These are phyloP conservation scores for Pteruthius melanotis DNA, from an alignment of 2,113 vertebrate genomes.

Conservation along the genomic window DNA sequence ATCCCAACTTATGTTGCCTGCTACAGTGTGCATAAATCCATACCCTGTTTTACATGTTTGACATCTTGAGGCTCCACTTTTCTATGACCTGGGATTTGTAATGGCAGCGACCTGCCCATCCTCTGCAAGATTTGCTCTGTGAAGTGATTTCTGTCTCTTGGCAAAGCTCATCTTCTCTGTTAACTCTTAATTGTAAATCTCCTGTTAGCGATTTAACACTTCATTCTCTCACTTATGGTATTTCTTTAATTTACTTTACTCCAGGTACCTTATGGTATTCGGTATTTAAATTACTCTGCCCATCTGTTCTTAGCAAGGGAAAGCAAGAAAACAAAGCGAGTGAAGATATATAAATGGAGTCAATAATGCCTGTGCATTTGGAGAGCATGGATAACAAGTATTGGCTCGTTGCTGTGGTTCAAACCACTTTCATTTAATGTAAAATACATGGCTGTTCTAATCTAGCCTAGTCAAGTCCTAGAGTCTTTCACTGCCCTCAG, in stretches of 20 bases:
- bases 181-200: constrained; percentile 50
- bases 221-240: neutral
- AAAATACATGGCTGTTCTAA: neutral
- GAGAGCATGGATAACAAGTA: neutral
- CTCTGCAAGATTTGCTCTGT: neutral
- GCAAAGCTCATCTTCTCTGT: neutral
- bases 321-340: constrained; percentile 29
- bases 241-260: constrained; percentile 52
- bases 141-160: neutral
- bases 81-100: neutral
- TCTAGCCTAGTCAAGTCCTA: neutral
- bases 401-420: neutral
- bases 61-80: neutral
- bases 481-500: neutral
- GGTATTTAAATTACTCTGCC: constrained; percentile 28
- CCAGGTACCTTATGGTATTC: constrained; percentile 39
- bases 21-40: neutral
- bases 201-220: neutral
- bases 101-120: neutral
- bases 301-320: constrained; percentile 42
- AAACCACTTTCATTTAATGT: neutral
- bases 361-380: neutral
- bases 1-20: neutral
- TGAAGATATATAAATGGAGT: neutral
- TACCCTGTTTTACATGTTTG: neutral